Base-by-base conservation (phyloP, 2,888 invertebrate species). In the Elysia crispata region DNA sequence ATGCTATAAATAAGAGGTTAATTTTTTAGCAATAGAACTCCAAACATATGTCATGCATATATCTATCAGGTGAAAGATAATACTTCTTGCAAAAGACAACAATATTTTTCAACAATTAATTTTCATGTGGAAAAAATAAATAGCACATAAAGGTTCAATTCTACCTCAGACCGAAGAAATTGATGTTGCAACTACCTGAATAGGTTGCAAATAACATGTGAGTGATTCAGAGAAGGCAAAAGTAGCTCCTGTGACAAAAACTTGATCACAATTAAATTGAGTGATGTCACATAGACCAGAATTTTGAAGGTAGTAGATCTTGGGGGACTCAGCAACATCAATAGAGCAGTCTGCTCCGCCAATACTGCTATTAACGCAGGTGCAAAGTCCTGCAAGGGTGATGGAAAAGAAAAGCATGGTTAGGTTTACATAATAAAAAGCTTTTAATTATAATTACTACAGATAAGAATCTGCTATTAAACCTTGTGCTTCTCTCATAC, bases 221-320 rank as follows among this genome's bases (percentile, higher is more conserved):
- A 87, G 81, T 0, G 76, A 41, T 31, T 81, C 57, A 8, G 83
- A 83, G 23, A 80, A 75, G 3, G 81, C 80, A 81, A 86, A 87
- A 11, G 81, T 76, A 3, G 79, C 81, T 1, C 87, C 87, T 67
- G 80, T 83, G 0, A 85, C 69, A 13, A 30, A 28, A 11, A 86
- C 66, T 13, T 66, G 50, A 25, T 83, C 73, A 82, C 87, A 87
- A 0, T 13, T n/a, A 11, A 76, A 78, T 0, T 76, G 67, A n/a
- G 79, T 49, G 28, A 84, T 74, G 66, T 87, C 85, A 85, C 86
- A 87, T 5, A 87, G 74, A n/a, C 84, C 85, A 54, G 76, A 49
- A 54, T 82, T 80, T 25, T 28, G 31, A 6, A 85, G 66, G 18
- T 75, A 60, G 50, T 79, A 81, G 11, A 86, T 64, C 13, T 50